These are phyloP conservation scores for Paramuricea clavata DNA, from an alignment of 92 coral and sea anemone species.

Conservation along the genomic window DNA sequence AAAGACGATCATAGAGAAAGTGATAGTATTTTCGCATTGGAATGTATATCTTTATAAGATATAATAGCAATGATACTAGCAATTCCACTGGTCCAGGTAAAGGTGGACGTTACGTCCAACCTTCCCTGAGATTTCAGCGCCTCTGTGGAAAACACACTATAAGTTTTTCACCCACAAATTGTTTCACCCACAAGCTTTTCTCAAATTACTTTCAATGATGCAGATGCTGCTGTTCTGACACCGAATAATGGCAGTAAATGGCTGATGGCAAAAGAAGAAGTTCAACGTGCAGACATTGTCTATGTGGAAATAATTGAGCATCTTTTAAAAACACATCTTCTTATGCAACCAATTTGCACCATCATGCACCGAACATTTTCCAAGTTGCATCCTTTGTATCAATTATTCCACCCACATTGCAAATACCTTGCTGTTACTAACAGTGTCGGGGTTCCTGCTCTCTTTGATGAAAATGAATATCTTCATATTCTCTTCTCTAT, in stretches of 20 bases:
- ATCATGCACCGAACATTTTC: conserved; percentile 82
- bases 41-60: too few relatives aligned
- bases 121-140: too few relatives aligned
- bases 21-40: too few relatives aligned
- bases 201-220: neutral
- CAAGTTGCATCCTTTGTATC: conserved; percentile 40
- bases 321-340: conserved; percentile 85
- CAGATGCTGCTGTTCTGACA: conserved; percentile 86
- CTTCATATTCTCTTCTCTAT: conserved; percentile 18
- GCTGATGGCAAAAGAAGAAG: conserved; percentile 83
- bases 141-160: too few relatives aligned
- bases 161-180: too few relatives aligned
- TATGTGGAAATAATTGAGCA: conserved; percentile 91
- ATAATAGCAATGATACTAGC: too few relatives aligned
- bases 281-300: conserved; percentile 86
- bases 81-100: too few relatives aligned
- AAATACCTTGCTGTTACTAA: conserved; percentile 27
- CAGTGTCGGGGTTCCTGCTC: conserved; percentile 14
- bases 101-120: too few relatives aligned
- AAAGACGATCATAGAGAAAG: too few relatives aligned
- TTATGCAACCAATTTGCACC: conserved; percentile 92
- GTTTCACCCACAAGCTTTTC: too few relatives aligned
- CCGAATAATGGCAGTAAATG: conserved; percentile 87
- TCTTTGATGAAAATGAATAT: neutral
- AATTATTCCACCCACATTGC: conserved; percentile 40